Percentiles rank a stretch among this genome's conserved stretches.
Evolutionary conservation across 2,888 invertebrate species (phyloP).

Genomic region (Drosophila diplacantha): DNA sequence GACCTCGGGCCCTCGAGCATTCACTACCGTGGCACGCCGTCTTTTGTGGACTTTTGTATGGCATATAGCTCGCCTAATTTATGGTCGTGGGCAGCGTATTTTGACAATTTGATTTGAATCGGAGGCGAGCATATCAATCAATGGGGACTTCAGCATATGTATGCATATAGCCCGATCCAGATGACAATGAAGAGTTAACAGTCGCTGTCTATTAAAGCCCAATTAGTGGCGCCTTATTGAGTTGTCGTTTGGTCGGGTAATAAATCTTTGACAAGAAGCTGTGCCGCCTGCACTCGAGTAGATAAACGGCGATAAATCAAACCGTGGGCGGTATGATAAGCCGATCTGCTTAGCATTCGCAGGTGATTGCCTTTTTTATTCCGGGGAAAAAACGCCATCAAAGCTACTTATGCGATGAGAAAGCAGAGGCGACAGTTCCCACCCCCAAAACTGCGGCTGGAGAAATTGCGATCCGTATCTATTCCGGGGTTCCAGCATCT

Average conservation of each 20-base stretch:
- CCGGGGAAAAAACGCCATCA: conserved; percentile 4
- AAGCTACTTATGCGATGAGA: conserved; percentile 35
- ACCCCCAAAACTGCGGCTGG: conserved; percentile 38
- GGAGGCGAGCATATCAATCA: conserved; percentile 57
- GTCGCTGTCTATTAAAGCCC: conserved; percentile 55
- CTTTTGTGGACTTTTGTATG: conserved; percentile 45
- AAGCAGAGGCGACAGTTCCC: conserved; percentile 20
- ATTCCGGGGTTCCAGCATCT: conserved; percentile 25
- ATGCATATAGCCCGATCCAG: conserved; percentile 29
- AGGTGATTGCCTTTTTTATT: conserved; percentile 29
- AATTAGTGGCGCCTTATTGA: conserved; percentile 60
- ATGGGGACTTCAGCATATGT: conserved; percentile 13
- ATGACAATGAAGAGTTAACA: conserved; percentile 43
- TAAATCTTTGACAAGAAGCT: conserved; percentile 49
- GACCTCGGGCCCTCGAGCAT: conserved; percentile 12
- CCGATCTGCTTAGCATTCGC: conserved; percentile 39
- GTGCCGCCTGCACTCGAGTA: conserved; percentile 28
- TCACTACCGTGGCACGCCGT: conserved; percentile 56
- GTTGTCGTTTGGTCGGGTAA: conserved; percentile 39
- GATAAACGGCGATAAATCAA: conserved; percentile 55
- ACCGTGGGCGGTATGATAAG: conserved; percentile 41
- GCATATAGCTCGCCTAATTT: conserved; percentile 43
- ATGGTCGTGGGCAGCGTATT: conserved; percentile 53
- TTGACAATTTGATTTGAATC: conserved; percentile 66
- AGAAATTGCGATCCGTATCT: conserved; percentile 40